Evolutionary conservation across 2,888 invertebrate genomes (phyloP).

Genomic region (Plebejus argus): DNA sequence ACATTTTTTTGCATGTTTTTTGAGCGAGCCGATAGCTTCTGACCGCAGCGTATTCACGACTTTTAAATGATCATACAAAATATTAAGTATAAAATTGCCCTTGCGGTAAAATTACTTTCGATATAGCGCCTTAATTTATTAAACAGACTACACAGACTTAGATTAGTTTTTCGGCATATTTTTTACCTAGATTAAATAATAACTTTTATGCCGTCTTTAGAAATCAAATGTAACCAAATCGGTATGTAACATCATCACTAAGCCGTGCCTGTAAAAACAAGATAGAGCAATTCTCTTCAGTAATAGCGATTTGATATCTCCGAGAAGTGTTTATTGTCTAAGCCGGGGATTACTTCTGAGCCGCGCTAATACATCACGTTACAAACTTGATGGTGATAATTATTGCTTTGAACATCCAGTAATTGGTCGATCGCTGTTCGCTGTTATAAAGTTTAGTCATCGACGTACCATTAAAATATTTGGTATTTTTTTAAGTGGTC

Average conservation of each 20-base stretch:
- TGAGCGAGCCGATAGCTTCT: too few relatives aligned
- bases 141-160: too few relatives aligned
- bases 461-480: too few relatives aligned
- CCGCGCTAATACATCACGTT: background rate
- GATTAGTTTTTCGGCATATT: background rate
- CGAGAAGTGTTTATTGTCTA: slow-evolving; percentile 12
- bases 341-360: background rate
- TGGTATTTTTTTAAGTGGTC: too few relatives aligned
- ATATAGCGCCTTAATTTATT: too few relatives aligned
- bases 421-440: background rate
- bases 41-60: too few relatives aligned
- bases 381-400: slow-evolving; percentile 10
- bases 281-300: background rate
- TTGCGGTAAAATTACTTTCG: too few relatives aligned
- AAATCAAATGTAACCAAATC: background rate
- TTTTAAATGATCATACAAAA: too few relatives aligned
- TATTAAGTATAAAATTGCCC: too few relatives aligned
- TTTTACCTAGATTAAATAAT: background rate
- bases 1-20: too few relatives aligned
- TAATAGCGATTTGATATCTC: slow-evolving; percentile 9
- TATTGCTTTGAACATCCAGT: background rate
- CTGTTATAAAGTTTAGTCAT: background rate
- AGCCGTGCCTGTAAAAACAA: slow-evolving; percentile 6
- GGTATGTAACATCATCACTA: background rate
- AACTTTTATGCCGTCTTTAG: background rate